Conservation (phyloP, 2,113 vertebrate genomes). For the Protobothrops flavoviridis region DNA sequence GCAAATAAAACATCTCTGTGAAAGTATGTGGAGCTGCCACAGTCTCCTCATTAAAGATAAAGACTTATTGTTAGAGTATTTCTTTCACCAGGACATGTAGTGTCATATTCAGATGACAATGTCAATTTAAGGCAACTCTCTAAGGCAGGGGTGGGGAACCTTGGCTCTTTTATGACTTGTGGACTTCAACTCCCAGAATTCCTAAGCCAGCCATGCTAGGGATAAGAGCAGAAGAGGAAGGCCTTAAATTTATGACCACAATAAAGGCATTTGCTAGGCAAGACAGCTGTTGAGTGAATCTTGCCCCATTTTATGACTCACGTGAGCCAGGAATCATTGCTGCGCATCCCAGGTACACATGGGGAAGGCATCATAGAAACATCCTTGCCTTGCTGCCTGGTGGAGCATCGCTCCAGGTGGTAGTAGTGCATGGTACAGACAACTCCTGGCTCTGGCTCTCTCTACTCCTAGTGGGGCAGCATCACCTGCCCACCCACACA, state of each 20-base stretch:
- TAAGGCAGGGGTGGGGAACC: neutral
- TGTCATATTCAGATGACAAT: slow-evolving; percentile 33
- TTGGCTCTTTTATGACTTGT: no score
- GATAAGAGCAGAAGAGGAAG: slow-evolving; percentile 32
- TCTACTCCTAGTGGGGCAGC: neutral
- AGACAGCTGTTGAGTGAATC: neutral
- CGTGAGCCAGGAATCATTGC: neutral
- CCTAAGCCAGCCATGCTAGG: no score
- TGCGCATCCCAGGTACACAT: neutral
- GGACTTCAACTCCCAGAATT: no score
- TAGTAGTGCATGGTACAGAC: neutral
- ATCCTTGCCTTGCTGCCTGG: neutral
- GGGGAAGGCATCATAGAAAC: neutral
- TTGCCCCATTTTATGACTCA: neutral
- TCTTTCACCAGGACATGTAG: slow-evolving; percentile 16
- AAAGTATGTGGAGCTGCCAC: slow-evolving; percentile 21
- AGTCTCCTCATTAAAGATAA: slow-evolving; percentile 26
- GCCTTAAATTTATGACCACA: slow-evolving; percentile 3
- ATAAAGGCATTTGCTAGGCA: neutral
- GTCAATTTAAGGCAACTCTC: slow-evolving; percentile 22
- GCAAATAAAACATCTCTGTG: slow-evolving; percentile 27
- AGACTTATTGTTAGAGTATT: slow-evolving; percentile 30
- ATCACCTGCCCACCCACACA: neutral
- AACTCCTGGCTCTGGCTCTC: neutral
- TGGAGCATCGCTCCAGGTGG: neutral